These are phyloP conservation scores for Sphenodon punctatus DNA, from an alignment of 2,797 vertebrate genomes.

Conservation along the genomic window DNA sequence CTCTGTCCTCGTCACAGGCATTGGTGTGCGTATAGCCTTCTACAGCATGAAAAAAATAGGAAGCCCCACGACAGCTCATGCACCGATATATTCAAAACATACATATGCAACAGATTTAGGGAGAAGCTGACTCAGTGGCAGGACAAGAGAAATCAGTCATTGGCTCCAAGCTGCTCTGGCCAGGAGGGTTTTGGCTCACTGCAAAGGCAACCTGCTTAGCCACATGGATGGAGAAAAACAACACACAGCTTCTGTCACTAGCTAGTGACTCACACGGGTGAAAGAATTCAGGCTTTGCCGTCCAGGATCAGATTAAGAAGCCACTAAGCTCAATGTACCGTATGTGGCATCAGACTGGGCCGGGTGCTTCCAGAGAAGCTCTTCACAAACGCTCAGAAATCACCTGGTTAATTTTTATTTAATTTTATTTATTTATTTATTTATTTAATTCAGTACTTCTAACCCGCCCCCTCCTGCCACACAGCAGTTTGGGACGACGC, in stretches of 20 bases:
- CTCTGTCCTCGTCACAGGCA: accelerated
- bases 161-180: not conserved
- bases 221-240: slow-evolving; percentile 7
- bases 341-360: not conserved
- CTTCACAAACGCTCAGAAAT: too few relatives aligned
- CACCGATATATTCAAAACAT: too few relatives aligned
- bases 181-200: not conserved
- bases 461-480: too few relatives aligned
- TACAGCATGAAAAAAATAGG: not conserved
- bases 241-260: slow-evolving; percentile 48
- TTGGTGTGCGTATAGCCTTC: not conserved
- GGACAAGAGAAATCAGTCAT: not conserved
- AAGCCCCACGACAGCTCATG: not conserved
- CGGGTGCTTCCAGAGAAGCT: too few relatives aligned
- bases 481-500: too few relatives aligned
- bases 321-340: not conserved
- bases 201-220: not conserved
- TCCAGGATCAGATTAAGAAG: not conserved
- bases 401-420: too few relatives aligned
- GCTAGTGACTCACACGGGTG: not conserved
- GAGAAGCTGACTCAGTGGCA: accelerated
- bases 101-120: not conserved
- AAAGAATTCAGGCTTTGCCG: not conserved
- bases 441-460: too few relatives aligned
- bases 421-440: too few relatives aligned